Conservation (phyloP, 1,140 invertebrate genomes). For the Trichomalopsis sarcophagae region DNA sequence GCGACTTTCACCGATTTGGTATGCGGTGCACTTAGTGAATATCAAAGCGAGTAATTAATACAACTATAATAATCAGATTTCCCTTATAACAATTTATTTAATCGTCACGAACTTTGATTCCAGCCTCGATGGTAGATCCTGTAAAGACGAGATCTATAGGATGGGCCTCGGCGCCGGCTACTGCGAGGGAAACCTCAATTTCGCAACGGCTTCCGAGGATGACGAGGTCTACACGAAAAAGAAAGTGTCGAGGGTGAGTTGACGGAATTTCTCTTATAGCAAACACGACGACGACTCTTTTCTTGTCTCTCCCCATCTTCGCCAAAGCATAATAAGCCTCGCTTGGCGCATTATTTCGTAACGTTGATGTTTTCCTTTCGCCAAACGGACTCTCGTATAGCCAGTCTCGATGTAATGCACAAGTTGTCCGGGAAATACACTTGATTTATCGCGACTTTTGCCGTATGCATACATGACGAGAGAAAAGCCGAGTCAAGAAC, state of each 20-base stretch:
- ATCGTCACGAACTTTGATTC: constrained; percentile 3
- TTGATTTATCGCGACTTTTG: neutral
- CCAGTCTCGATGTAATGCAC: neutral
- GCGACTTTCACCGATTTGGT: too few species aligned
- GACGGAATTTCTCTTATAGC: constrained; percentile 34
- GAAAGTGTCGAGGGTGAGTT: constrained; percentile 73
- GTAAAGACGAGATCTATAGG: constrained; percentile 72
- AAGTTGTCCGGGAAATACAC: neutral
- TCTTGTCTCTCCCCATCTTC: too few species aligned
- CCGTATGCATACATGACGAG: neutral
- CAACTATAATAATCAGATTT: too few species aligned
- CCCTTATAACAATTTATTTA: too few species aligned
- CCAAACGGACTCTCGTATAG: neutral
- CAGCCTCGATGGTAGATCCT: constrained; percentile 54
- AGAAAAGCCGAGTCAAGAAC: neutral
- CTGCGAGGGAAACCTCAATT: constrained; percentile 72
- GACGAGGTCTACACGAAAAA: constrained; percentile 74
- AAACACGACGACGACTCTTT: too few species aligned
- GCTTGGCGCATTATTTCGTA: neutral
- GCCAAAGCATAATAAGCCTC: neutral
- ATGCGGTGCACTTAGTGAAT: neutral
- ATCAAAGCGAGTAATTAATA: neutral
- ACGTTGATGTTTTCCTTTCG: too few species aligned
- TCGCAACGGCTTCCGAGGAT: constrained; percentile 72
- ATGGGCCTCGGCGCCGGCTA: constrained; percentile 69